Evolutionary conservation across 2,888 invertebrate species (phyloP), one percentile per base, ranked within the genome.

Genomic region (Phasia obesa): DNA sequence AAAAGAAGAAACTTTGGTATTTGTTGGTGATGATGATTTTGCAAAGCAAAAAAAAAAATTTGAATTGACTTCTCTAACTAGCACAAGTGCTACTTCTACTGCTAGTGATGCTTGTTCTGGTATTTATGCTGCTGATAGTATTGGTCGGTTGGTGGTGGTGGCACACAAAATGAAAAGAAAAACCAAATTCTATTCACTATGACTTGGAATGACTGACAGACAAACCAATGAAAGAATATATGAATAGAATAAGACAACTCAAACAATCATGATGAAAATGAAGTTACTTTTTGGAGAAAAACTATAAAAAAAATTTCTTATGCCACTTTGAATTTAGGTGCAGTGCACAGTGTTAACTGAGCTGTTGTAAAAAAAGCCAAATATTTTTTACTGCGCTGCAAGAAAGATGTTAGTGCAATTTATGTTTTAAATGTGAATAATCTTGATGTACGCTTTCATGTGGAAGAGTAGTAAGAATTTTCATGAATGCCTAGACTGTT

Each of bases 381-480:
- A 57, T 65, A 57, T 60, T 49, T 51, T n/a, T 11, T 67, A 21
- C 19, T 31, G 27, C 11, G 27, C 11, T 31, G 17, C 6, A 27
- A 49, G 9, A 47, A 59, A 23, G 79, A 55, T 74, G 67, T 67
- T 74, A 55, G 47, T 49, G 80, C 74, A 80, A 62, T 75, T 75
- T 60, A 49, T 69, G n/a, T 42, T 19, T 49, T 4, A 35, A 42
- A 44, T 44, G 55, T 47, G 47, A 57, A 47, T 17, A 55, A 23
- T 57, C 31, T 57, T 19, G 4, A 2, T 42, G 15, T 42, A 42
- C 19, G 3, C 6, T 35, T 25, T 11, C 25, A 21, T 55, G 1
- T 69, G 1, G n/a, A n/a, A n/a, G 9, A n/a, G 35, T 5, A 23
- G 23, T 23, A 49, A n/a, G 23, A 15, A n/a, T 44, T 74, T 27